Evolutionary conservation across 2,888 invertebrate species (phyloP).

Genomic region (Drosophila fungiperda): DNA sequence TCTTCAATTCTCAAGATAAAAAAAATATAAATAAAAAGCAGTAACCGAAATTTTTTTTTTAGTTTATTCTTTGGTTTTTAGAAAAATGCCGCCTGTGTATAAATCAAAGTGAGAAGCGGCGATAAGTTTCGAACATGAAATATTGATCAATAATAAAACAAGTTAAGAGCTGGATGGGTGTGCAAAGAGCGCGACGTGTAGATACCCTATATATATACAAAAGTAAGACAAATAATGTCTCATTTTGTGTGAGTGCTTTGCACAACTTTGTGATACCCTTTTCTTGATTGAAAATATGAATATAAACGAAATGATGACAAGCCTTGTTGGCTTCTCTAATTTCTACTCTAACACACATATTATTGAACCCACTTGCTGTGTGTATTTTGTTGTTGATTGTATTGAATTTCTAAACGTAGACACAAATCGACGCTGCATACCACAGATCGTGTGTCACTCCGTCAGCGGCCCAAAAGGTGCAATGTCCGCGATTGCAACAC

Average conservation of each 20-base stretch:
- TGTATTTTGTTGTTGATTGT: conserved; percentile 26
- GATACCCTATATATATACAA: conserved; percentile 5
- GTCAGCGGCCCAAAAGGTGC: conserved; percentile 64
- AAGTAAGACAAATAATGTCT: not conserved
- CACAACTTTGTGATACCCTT: not conserved
- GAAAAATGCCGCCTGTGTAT: conserved; percentile 70
- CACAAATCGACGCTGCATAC: conserved; percentile 78
- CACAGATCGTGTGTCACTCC: conserved; percentile 75
- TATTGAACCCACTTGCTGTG: conserved; percentile 52
- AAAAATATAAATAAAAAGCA: conserved; percentile 11
- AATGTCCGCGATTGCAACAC: conserved; percentile 80
- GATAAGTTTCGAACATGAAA: conserved; percentile 59
- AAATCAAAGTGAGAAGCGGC: conserved; percentile 67
- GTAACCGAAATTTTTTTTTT: conserved; percentile 24
- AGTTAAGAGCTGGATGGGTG: not conserved
- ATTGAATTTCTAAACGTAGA: conserved; percentile 80
- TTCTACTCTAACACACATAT: conserved; percentile 42
- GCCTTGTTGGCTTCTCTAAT: conserved; percentile 49
- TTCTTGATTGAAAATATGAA: not conserved
- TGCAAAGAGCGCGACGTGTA: not conserved
- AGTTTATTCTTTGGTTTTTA: conserved; percentile 31
- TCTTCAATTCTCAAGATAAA: conserved; percentile 57
- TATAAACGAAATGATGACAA: conserved; percentile 48
- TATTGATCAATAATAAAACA: conserved; percentile 31
- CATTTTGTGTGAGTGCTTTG: not conserved